Base-by-base conservation (phyloP, 2,113 vertebrate species). In the Corythornis madagascariensis region DNA sequence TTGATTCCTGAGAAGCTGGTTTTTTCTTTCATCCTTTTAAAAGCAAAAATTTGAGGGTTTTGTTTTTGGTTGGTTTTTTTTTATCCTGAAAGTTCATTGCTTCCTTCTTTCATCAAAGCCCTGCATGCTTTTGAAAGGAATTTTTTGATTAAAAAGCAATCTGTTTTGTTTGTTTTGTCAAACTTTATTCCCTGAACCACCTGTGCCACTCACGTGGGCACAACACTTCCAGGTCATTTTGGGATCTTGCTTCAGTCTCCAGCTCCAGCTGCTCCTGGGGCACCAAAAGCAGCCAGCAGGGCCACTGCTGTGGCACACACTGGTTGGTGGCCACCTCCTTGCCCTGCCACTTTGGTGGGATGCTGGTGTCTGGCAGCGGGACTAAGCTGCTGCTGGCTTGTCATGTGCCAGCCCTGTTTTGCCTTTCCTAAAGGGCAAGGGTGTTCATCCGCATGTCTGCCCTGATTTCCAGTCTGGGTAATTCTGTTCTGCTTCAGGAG, bases 401-500 rank as follows among this genome's bases (percentile, higher is more conserved):
- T 50, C 75, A 42, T 4, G 11, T 42, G 50, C 60, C 6, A 3
- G 25, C 72, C 70, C 72, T 88, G 40, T 43, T 80, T 52, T 57
- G 11, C 47, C 90, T 90, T 83, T 77, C 38, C 63, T 48, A 8
- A 94, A 94, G 79, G 74, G 52, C 55, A 40, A 15, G 82, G 79
- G 72, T 92, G 85, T 20, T 93, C 73, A 66, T 56, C 69, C 24
- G 0, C 26, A 6, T 55, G 82, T 61, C 86, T 70, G 73, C 65
- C 78, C 84, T 74, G 65, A 61, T 94, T 96, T 92, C 84, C 82
- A 93, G 83, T 11, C 88, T 70, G 94, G 86, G 55, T 86, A 69
- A 91, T 95, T 90, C 22, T 43, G 63, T 81, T 88, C 69, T 77
- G 87, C 70, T 76, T 59, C 86, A 33, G 15, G 91, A 90, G 88